Evolutionary conservation across 2,797 vertebrate genomes (phyloP), one percentile per base, ranked within the genome.

Genomic region (Gambelia wislizenii): DNA sequence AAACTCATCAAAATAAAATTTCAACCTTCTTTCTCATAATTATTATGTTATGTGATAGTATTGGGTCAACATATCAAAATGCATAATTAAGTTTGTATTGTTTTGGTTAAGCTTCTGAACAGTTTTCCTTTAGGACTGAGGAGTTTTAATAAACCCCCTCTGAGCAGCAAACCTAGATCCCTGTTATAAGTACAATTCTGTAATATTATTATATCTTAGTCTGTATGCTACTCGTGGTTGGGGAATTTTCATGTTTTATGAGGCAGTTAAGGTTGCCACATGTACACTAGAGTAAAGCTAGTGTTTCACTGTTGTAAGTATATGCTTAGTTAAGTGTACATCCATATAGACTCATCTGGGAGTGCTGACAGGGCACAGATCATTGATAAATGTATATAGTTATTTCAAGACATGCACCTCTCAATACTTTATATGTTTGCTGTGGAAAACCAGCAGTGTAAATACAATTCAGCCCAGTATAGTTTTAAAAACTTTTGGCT

Each of bases 21-120:
- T 82, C 85, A 36, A 69, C 18, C 59, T 47, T 74, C 7, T 78
- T 22, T 83, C 75, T 59, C 4, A 76, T 49, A 91, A n/a, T 75
- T 59, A 87, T 80, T 42, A 30, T 75, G 70, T 83, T 90, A 79
- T 1, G 85, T 9, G 52, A 86, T 86, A 85, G 49, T 72, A 47
- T 4, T 39, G 30, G 85, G 74, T 83, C 59, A 83, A 89, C 30
- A 67, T 27, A 75, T 36, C 36, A 30, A 61, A 49, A 56, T 39
- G 56, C n/a, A 8, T 33, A 85, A 61, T 59, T 30, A 75, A 59
- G 14, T 44, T 85, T 85, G 36, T 27, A 44, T 56, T 42, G 27
- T 56, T 59, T 54, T 85, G 39, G 54, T 59, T 76, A 76, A 75
- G 52, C 27, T 85, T 85, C 25, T 18, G 49, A 84, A 84, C 16